Evolutionary conservation across 2,888 invertebrate genomes (phyloP), one percentile per base, ranked within the genome.

Genomic region (Tenthredo notha): DNA sequence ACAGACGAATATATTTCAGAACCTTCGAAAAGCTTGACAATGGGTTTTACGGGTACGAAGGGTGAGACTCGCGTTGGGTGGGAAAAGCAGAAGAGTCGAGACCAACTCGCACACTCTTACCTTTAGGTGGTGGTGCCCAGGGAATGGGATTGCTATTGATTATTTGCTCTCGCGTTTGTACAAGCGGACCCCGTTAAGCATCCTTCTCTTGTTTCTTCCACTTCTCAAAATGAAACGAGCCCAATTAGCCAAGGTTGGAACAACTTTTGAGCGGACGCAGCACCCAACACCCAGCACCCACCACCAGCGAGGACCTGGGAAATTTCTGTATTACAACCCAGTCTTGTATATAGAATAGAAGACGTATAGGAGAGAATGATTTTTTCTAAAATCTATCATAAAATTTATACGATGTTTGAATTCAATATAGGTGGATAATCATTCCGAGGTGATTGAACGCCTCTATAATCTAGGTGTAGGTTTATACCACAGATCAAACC

Each of bases 131-230:
- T 77, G 33, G 15, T 40, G 78, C 58, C 78, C 78, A 58, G 78
- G 37, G 78, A 80, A 58, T 80, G 78, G 58, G 40, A 80, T 80
- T 80, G 58, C 78, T 80, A 80, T 80, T 80, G 78, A 80, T 80
- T 80, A 80, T 80, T 80, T 80, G 37, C 61, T 40, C 58, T 15
- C 37, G 61, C 78, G 58, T 58, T 61, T 37, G 78, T 40, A 61
- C 58, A 37, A 37, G 58, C 58, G 78, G 61, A n/a, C n/a, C 78
- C 21, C 37, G 58, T 37, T 61, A 40, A 80, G 78, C n/a, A 61
- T 80, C 78, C 58, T 37, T 40, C 78, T 37, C 78, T 61, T 80
- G 78, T 80, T 80, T 80, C 78, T 80, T 80, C 61, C 78, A 61
- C 58, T 80, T 40, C 40, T 58, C n/a, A 80, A 80, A 80, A 61